Evolutionary conservation across 1,140 invertebrate species (phyloP).

Genomic region (Tetragnatha versicolor): DNA sequence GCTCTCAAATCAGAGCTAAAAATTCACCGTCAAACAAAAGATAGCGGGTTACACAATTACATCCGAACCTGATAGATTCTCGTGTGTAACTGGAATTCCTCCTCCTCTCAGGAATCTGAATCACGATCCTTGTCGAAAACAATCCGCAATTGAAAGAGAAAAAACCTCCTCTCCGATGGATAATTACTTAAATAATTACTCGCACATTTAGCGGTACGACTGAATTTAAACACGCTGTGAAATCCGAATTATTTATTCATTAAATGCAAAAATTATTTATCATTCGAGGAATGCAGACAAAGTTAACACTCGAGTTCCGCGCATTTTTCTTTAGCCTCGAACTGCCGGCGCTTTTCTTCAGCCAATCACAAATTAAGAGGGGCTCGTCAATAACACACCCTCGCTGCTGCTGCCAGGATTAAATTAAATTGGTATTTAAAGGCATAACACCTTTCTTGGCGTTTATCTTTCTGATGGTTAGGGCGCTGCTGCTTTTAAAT

Average conservation of each 20-base stretch:
- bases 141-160: not conserved
- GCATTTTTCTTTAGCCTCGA: slow-evolving; percentile 48
- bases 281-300: slow-evolving; percentile 45
- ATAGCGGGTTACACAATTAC: too few species aligned
- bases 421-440: slow-evolving; percentile 56
- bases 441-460: slow-evolving; percentile 32
- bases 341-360: slow-evolving; percentile 42
- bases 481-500: slow-evolving; percentile 49
- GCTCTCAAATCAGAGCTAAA: too few species aligned
- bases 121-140: slow-evolving; percentile 1
- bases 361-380: slow-evolving; percentile 48
- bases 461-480: slow-evolving; percentile 35
- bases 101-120: slow-evolving; percentile 20
- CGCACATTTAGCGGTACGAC: slow-evolving; percentile 47
- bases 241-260: slow-evolving; percentile 55
- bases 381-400: slow-evolving; percentile 42
- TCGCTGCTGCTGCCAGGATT: slow-evolving; percentile 37
- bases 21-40: too few species aligned
- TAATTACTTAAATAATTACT: slow-evolving; percentile 53
- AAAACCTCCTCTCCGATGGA: slow-evolving; percentile 13
- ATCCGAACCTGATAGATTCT: too few species aligned
- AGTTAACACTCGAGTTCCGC: slow-evolving; percentile 41
- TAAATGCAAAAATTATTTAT: slow-evolving; percentile 56
- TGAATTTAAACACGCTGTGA: slow-evolving; percentile 46
- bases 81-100: too few species aligned